Evolutionary conservation across 1,140 invertebrate species (phyloP), one percentile per base, ranked within the genome.

Genomic region (Dinothrombium tinctorium): DNA sequence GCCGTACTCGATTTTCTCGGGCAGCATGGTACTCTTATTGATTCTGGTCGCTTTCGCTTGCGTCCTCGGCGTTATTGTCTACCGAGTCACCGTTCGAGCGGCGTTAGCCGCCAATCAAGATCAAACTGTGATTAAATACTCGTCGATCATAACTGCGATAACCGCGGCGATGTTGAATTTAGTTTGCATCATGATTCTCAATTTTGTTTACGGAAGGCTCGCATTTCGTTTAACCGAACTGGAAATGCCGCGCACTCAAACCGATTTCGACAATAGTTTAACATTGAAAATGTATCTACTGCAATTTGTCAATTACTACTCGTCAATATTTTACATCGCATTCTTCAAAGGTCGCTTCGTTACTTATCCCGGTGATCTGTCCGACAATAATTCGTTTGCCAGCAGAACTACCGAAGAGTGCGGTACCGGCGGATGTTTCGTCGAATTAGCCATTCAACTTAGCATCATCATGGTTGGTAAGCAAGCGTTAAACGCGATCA

Each of bases 241-340:
- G 58, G 75, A 83, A 58, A 72, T 77, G 66, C 74, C 78, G 51
- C 60, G 78, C 49, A 83, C 78, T 2, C 74, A 81, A 60, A 73
- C 71, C 19, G 74, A 83, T 54, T 81, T 75, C 55, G 79, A 82
- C 44, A 74, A 82, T 51, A 76, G 73, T 55, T 62, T 79, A 19
- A 76, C 74, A 1, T 69, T 83, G 50, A 83, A 82, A 64, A 76
- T 80, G 40, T 83, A 81, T 57, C 63, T 80, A 72, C 95, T 96
- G 68, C 84, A 95, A 67, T 95, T 92, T 65, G 81, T 95, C 44
- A 95, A 94, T 66, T 92, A 87, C 8, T 95, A 94, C 59, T 70
- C 90, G 49, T 89, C 84, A 44, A 71, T 96, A 43, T 95, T 95
- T 63, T 95, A 95, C 66, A 92, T 94, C 56, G 89, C 86, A 12